These are phyloP conservation scores for Betta splendens DNA, from an alignment of 2,797 vertebrate species.

Conservation along the genomic window DNA sequence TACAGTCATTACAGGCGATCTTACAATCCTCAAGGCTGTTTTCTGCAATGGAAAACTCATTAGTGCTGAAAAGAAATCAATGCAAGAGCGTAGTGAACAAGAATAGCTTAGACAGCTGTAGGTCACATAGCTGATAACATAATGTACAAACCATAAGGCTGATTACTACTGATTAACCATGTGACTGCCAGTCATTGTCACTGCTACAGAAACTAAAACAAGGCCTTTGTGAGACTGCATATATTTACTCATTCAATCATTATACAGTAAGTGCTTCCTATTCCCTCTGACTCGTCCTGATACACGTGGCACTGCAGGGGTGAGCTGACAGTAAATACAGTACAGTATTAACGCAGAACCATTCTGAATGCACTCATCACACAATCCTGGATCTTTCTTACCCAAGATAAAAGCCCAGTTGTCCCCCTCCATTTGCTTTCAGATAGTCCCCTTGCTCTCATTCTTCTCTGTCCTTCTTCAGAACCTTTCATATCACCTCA, in stretches of 20 bases:
- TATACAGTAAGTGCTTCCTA: background rate
- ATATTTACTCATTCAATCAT: background rate
- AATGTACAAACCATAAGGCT: background rate
- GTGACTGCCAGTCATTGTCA: fast-evolving
- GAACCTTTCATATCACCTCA: constrained; percentile 40
- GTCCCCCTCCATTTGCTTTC: constrained; percentile 68
- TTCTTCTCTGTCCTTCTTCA: constrained; percentile 41
- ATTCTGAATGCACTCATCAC: background rate
- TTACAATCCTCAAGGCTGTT: constrained; percentile 24
- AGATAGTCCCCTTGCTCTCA: constrained; percentile 46
- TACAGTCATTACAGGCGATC: constrained; percentile 39
- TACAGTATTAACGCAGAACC: background rate
- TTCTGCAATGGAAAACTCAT: constrained; percentile 31
- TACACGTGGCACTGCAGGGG: background rate
- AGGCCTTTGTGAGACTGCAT: background rate
- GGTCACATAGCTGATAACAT: constrained; percentile 5
- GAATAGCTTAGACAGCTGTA: constrained; percentile 3
- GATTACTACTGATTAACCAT: no score
- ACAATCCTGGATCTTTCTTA: constrained; percentile 43
- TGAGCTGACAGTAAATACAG: background rate
- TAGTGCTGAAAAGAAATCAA: constrained; percentile 36
- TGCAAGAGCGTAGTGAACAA: constrained; percentile 23
- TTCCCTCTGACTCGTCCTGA: background rate
- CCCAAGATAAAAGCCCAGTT: constrained; percentile 73
- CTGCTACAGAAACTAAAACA: background rate